Conservation (phyloP, 2,113 vertebrate species). For the Pomatostomus ruficeps region DNA sequence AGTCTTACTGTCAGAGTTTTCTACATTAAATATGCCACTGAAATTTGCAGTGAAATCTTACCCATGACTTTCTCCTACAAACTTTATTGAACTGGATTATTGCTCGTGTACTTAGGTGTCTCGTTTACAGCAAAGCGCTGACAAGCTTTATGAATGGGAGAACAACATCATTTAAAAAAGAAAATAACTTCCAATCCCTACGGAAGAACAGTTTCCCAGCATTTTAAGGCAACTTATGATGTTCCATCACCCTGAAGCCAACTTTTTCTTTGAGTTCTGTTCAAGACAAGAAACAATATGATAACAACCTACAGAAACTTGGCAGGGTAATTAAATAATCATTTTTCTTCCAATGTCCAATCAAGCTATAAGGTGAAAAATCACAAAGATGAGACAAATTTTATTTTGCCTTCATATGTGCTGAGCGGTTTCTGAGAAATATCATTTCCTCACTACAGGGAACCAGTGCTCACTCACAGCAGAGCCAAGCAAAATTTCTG, state of each 20-base stretch:
- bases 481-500: slow-evolving; percentile 72
- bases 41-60: not conserved
- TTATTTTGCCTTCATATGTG: slow-evolving; percentile 25
- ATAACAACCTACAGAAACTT: slow-evolving; percentile 20
- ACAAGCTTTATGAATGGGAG: not conserved
- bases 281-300: slow-evolving; percentile 6
- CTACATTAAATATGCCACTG: not conserved
- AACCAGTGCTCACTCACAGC: slow-evolving; percentile 39
- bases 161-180: not conserved
- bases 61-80: not conserved
- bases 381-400: slow-evolving; percentile 30
- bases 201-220: not conserved
- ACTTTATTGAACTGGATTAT: not conserved
- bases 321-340: not conserved
- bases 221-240: not conserved
- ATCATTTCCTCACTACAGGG: slow-evolving; percentile 62
- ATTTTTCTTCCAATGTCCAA: not conserved
- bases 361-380: not conserved
- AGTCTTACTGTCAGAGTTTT: not conserved
- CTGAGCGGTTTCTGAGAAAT: slow-evolving; percentile 65
- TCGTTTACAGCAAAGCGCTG: not conserved
- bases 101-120: not conserved
- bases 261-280: not conserved
- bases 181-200: not conserved
- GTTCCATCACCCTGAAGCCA: not conserved